Conservation (phyloP, 2,888 invertebrate species). For the Ectemnius continuus region DNA sequence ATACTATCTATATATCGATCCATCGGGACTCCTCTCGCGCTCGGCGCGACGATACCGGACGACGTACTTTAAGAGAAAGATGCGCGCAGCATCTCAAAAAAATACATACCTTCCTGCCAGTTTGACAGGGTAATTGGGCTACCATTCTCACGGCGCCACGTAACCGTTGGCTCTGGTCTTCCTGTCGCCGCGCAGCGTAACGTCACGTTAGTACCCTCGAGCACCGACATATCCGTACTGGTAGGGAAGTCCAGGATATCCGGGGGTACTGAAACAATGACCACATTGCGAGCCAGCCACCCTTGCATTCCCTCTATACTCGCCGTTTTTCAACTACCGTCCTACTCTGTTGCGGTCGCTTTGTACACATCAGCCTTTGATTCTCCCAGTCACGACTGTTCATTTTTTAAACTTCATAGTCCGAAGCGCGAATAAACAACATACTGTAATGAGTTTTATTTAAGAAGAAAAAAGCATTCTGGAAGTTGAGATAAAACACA, state of each 20-base stretch:
- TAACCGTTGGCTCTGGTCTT: conserved; percentile 90
- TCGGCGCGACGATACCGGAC: no score
- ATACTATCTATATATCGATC: not conserved
- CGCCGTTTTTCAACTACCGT: not conserved
- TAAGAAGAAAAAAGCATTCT: no score
- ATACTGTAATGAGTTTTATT: no score
- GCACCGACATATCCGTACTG: conserved; percentile 90
- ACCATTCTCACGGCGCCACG: conserved; percentile 88
- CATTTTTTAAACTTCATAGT: no score
- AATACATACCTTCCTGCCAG: conserved; percentile 70
- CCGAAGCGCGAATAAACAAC: no score
- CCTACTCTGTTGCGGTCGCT: no score
- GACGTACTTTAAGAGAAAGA: no score
- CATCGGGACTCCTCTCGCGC: no score
- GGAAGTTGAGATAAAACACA: no score
- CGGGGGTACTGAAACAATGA: conserved; percentile 85
- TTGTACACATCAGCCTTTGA: no score
- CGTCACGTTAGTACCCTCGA: conserved; percentile 92
- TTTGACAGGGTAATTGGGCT: conserved; percentile 80
- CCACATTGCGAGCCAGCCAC: conserved; percentile 49
- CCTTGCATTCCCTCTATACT: conserved; percentile 33
- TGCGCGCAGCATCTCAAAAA: no score
- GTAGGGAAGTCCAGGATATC: conserved; percentile 92
- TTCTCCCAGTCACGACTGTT: no score
- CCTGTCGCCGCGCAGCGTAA: conserved; percentile 93